Percentiles rank a stretch among this genome's conserved stretches.
Evolutionary conservation across 2,113 vertebrate genomes (phyloP).

Genomic region (Perca schrenkii): DNA sequence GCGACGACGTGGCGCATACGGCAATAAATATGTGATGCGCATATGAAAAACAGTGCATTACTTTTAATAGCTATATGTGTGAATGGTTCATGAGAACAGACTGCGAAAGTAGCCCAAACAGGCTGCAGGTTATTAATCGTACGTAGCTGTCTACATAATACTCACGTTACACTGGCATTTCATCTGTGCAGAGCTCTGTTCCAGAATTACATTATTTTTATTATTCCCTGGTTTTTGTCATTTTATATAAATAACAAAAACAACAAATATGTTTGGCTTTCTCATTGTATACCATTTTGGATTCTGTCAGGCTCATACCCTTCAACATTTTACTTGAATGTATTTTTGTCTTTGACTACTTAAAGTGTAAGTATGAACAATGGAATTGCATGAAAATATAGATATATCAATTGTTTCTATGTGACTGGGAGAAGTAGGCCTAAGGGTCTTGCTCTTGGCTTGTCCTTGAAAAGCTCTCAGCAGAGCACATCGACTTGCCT

Average conservation of each 20-base stretch:
- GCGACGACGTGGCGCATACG: too few species aligned
- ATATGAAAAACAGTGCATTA: too few species aligned
- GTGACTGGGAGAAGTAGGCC: conserved; percentile 2
- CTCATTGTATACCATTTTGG: too few species aligned
- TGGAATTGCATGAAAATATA: background rate
- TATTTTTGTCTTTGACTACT: background rate
- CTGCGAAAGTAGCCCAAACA: background rate
- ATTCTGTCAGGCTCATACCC: too few species aligned
- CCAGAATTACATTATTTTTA: background rate
- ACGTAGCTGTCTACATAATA: background rate
- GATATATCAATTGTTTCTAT: background rate
- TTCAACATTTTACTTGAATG: too few species aligned
- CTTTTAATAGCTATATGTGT: too few species aligned
- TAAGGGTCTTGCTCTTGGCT: conserved; percentile 15
- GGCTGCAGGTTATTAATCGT: background rate
- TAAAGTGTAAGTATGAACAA: background rate
- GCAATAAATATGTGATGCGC: too few species aligned
- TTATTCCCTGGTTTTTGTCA: background rate
- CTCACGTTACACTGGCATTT: background rate
- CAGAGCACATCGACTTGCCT: background rate
- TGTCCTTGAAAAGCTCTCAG: conserved; percentile 40
- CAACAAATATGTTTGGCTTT: too few species aligned
- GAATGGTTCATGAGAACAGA: too few species aligned
- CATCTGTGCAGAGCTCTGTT: background rate
- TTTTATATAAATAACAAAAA: background rate